Base-by-base conservation (phyloP, 2,888 invertebrate species). In the Chrysolina oricalcia region DNA sequence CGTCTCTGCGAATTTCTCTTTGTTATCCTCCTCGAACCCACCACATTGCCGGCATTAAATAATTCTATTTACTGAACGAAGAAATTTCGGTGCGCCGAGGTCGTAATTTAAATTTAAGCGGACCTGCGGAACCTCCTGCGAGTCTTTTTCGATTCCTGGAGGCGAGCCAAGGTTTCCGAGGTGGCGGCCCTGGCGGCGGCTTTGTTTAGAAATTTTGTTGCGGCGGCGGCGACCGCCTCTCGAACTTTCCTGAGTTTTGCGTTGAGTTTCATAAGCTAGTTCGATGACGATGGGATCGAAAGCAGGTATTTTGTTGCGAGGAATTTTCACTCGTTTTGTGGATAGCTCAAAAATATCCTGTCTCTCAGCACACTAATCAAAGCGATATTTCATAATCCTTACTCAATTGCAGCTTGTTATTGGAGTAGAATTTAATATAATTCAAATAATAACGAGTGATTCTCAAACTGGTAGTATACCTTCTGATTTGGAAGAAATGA, bases 91-190 rank as follows among this genome's bases (percentile, higher is more conserved):
- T 46, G 23, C 68, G 73, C 71, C 64, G 17, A 41, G 69, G 73
- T 73, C 35, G 71, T 74, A 75, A 73, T 74, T 77, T 70, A 74
- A 77, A 77, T 73, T 74, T 67, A 40, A 72, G 56, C 41, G 56
- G 64, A 75, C 64, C 65, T 21, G 59, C 70, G 67, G 41, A 72
- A 71, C 64, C 65, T 73, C 27, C 69, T 66, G 41, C 27, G 68
- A 50, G 46, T 68, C 59, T 70, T 64, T 69, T 70, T 65, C 65
- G 56, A 48, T 73, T 62, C 48, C 66, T 77, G 75, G 78, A 73
- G 46, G 59, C 48, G 56, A 64, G 65, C 75, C 75, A 75, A 72
- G 71, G 53, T 69, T 72, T 72, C 65, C 56, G 43, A 40, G 62
- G 72, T 62, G 67, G 73, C 67, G 67, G 53, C 48, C 4, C 35